These are phyloP conservation scores for Sanderia malayensis DNA, from an alignment of 30 jellyfish, hydroid and myxozoan genomes.

Conservation along the genomic window DNA sequence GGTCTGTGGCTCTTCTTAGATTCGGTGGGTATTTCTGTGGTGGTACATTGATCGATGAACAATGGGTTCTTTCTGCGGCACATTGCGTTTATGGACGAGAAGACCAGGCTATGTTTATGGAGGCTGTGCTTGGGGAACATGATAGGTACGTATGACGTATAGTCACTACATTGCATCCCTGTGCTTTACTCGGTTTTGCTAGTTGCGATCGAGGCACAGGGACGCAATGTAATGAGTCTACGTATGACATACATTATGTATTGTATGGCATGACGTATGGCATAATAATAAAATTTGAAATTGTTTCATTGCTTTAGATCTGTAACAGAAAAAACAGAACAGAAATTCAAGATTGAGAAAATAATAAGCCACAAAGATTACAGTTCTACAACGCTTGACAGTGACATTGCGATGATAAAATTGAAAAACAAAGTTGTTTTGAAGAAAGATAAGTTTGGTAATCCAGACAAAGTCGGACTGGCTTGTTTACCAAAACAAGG, in stretches of 20 bases:
- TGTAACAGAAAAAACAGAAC: slow-evolving; percentile 23
- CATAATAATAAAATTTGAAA: no score
- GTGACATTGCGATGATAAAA: slow-evolving; percentile 60
- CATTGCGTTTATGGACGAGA: slow-evolving; percentile 40
- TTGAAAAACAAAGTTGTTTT: slow-evolving; percentile 33
- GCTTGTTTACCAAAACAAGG: slow-evolving; percentile 54
- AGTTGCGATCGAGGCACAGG: no score
- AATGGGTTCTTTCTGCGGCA: slow-evolving; percentile 66
- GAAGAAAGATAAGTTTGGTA: slow-evolving; percentile 10
- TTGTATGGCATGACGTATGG: no score
- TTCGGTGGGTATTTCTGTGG: slow-evolving; percentile 49
- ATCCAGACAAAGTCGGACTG: slow-evolving; percentile 37
- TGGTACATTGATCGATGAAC: slow-evolving; percentile 48
- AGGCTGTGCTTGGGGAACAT: slow-evolving; percentile 62
- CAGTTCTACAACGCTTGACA: slow-evolving; percentile 10
- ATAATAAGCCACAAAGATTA: slow-evolving; percentile 33
- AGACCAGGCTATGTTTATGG: slow-evolving; percentile 16
- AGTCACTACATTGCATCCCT: no score
- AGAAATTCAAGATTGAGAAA: slow-evolving; percentile 24
- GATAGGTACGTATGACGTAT: no score
- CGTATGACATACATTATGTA: no score
- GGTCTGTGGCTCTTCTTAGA: slow-evolving; percentile 51
- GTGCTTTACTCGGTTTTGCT: no score
- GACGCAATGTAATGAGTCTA: no score
- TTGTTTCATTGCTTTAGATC: no score